Evolutionary conservation across 2,888 invertebrate genomes (phyloP), one percentile per base, ranked within the genome.

Genomic region (Catocala nupta): DNA sequence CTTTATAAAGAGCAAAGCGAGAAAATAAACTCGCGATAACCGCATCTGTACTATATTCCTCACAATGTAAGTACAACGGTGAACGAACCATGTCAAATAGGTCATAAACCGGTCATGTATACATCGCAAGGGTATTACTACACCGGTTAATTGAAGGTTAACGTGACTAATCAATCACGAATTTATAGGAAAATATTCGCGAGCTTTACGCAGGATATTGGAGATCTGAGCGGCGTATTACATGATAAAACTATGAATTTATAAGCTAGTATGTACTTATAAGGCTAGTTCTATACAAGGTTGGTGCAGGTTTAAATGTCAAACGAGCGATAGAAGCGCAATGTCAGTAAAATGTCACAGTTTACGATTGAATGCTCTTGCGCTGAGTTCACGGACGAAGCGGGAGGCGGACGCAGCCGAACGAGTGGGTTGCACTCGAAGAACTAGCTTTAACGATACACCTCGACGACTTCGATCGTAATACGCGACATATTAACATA

Each of bases 1-100:
- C 88, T 90, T 88, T 89, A 90, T 89, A 89, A 91, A 91, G 89
- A 88, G 90, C 90, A 90, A 91, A 89, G 84, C 86, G 90, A 92
- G 91, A 92, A 91, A 92, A 92, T 91, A 90, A 90, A 89, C 77
- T 68, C 78, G 80, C 83, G 88, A 91, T 92, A 92, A 90, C 86
- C 84, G 87, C 92, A 89, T 91, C 88, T 89, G 89, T 84, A 82
- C 85, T 85, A 83, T 80, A 77, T 75, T 71, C 81, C 82, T 83
- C 81, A 83, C 82, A 82, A 78, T 81, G 78, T 79, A 76, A 78
- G 82, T 83, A 86, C 63, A 55, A 68, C 88, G 89, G 90, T 89
- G 87, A 90, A 90, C 87, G 90, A 88, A 90, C 88, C 84, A 83
- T 78, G 85, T 81, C 85, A 87, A 86, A 88, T 88, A 87, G 86